Evolutionary conservation across 2,888 invertebrate species (phyloP).

Genomic region (Pimpla rufipes): DNA sequence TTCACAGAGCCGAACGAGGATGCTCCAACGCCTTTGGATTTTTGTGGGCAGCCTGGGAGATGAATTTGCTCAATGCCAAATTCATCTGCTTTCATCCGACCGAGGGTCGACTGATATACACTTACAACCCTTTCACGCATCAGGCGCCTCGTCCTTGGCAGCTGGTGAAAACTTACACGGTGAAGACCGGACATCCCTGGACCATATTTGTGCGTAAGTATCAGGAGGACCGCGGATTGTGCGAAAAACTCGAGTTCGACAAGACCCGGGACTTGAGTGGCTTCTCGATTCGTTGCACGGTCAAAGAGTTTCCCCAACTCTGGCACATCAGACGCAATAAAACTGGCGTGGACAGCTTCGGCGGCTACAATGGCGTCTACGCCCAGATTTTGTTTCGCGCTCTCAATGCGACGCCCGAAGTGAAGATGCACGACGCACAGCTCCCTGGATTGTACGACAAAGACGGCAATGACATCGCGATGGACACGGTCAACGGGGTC

Average conservation of each 20-base stretch:
- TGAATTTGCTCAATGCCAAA: conserved; percentile 16
- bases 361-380: neutral
- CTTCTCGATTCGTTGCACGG: neutral
- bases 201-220: conserved; percentile 2
- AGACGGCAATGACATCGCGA: neutral
- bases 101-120: conserved; percentile 55
- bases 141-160: conserved; percentile 62
- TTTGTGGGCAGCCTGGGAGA: conserved; percentile 23
- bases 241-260: conserved; percentile 36
- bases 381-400: neutral
- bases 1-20: neutral
- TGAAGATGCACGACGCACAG: neutral
- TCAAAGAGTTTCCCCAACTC: neutral
- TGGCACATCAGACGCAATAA: neutral
- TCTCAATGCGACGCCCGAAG: neutral
- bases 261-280: conserved; percentile 22
- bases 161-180: conserved; percentile 9
- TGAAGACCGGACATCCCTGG: conserved; percentile 23
- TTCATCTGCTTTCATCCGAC: conserved; percentile 62
- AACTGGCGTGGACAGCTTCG: neutral
- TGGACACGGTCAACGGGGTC: conserved; percentile 4
- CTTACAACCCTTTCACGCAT: conserved; percentile 69
- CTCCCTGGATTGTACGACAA: neutral
- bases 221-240: neutral
- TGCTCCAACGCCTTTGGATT: conserved; percentile 61